phyloP scores from a whole-genome alignment of 2,888 invertebrate species.

The Atethmia centrago region DNA sequence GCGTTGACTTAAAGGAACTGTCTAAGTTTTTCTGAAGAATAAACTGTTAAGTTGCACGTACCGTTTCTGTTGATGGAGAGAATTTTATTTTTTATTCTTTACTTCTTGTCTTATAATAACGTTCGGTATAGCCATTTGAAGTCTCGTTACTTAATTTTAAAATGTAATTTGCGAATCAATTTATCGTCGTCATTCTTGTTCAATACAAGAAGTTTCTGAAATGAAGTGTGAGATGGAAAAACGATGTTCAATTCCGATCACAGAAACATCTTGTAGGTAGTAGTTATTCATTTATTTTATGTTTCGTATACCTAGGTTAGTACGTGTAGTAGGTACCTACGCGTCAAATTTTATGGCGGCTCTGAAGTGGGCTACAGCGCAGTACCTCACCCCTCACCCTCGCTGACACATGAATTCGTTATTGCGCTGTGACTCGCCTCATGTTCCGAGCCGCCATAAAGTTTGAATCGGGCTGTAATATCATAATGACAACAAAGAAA shows the following conservation, averaged over 20 bases:
- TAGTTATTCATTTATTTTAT: neutral
- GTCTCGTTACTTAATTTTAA: constrained; percentile 21
- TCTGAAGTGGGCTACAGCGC: too few species aligned
- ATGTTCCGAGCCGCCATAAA: too few species aligned
- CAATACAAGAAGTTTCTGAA: too few species aligned
- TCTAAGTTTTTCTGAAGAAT: constrained; percentile 42
- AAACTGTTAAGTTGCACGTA: constrained; percentile 25
- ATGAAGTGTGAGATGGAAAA: neutral
- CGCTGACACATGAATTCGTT: too few species aligned
- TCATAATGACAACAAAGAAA: too few species aligned
- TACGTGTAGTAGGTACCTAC: neutral
- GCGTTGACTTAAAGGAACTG: constrained; percentile 36
- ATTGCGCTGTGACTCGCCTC: too few species aligned
- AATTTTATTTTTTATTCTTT: neutral
- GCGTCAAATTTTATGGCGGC: too few species aligned
- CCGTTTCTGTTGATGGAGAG: constrained; percentile 18
- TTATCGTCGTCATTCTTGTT: neutral
- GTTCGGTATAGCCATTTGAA: neutral
- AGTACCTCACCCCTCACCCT: too few species aligned
- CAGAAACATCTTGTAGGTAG: neutral
- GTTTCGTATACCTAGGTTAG: neutral
- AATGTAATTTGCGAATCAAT: constrained; percentile 10
- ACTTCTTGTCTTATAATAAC: neutral
- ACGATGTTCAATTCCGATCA: neutral
- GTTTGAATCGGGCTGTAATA: too few species aligned